phyloP scores from a whole-genome alignment of 2,113 vertebrate species.

The Ptychochromis oligacanthus region DNA sequence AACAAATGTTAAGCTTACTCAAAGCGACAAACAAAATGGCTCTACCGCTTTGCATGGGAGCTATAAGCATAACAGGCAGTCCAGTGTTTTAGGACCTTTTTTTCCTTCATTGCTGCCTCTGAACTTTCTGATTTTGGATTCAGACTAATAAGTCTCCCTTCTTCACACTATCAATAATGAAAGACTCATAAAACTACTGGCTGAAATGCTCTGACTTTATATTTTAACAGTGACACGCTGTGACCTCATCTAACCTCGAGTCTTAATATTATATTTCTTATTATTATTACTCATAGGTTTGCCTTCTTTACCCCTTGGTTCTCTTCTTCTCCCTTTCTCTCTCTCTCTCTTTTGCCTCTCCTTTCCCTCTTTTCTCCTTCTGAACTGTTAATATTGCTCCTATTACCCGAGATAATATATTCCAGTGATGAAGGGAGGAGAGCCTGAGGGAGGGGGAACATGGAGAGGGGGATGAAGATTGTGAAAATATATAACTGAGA shows the following conservation, averaged over 20 bases:
- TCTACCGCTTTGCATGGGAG: slow-evolving; percentile 32
- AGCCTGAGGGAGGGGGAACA: slow-evolving; percentile 62
- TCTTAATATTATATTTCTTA: slow-evolving; percentile 76
- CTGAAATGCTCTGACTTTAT: slow-evolving; percentile 71
- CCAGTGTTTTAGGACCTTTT: slow-evolving; percentile 48
- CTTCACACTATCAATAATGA: slow-evolving; percentile 76
- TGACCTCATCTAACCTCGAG: slow-evolving; percentile 70
- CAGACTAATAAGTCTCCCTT: slow-evolving; percentile 69
- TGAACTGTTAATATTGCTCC: slow-evolving; percentile 66
- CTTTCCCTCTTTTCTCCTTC: neutral
- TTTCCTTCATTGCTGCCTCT: slow-evolving; percentile 36
- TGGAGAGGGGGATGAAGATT: slow-evolving; percentile 51
- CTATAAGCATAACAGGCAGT: slow-evolving; percentile 29
- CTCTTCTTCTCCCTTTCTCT: neutral
- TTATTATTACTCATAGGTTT: slow-evolving; percentile 66
- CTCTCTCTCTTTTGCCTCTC: slow-evolving; percentile 4
- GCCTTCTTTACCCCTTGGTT: slow-evolving; percentile 46
- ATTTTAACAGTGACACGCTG: slow-evolving; percentile 65
- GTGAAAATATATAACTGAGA: slow-evolving; percentile 70
- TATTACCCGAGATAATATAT: slow-evolving; percentile 71
- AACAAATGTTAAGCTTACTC: slow-evolving; percentile 21
- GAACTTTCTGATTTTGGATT: slow-evolving; percentile 69
- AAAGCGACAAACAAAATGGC: slow-evolving; percentile 12
- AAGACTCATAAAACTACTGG: slow-evolving; percentile 72
- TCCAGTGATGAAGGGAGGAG: slow-evolving; percentile 54